Evolutionary conservation across 2,113 vertebrate genomes (phyloP), one percentile per base, ranked within the genome.

Genomic region (Trichechus manatus): DNA sequence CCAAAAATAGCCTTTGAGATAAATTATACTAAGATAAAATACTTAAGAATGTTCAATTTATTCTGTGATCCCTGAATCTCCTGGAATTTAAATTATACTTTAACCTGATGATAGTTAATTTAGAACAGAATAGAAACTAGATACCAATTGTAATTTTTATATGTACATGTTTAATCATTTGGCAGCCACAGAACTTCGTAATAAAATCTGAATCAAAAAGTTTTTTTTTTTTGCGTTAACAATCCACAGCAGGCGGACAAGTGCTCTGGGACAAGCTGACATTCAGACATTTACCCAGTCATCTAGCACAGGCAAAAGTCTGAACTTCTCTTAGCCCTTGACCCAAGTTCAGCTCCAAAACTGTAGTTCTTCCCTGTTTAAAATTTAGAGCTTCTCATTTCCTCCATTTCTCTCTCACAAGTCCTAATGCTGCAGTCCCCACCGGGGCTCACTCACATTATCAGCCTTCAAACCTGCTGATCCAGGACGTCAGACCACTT

Each of bases 41-140:
- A 2, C 83, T 87, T 84, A 66, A 93, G 95, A 95, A 68, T 81
- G 11, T 59, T 95, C 3, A 33, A 2, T 22, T 94, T 97, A 87
- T 91, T 97, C 61, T 81, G 14, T 25, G 81, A 90, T 87, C 36
- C 9, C 74, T 95, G 63, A 97, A 83, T 92, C 56, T 89, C 22
- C 9, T 97, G 56, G 7, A 89, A 97, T 95, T 93, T 95, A 92
- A 97, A 89, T 95, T 89, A 78, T 79, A 33, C 42, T 84, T 89
- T 97, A 97, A 97, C 17, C n/a, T 91, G 33, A 68, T 15, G 44
- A 84, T 89, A 81, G 70, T 82, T 96, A 88, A 95, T 39, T 8
- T 93, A 92, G 84, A 8, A 31, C 53, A 96, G 72, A 89, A 94
- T 95, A 85, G 63, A 95, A 89, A 39, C 1, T 64, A 36, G 74